Percentiles rank a stretch among this genome's conserved stretches.
Conservation (phyloP, 2,888 invertebrate species). For the Drosophila diplacantha region DNA sequence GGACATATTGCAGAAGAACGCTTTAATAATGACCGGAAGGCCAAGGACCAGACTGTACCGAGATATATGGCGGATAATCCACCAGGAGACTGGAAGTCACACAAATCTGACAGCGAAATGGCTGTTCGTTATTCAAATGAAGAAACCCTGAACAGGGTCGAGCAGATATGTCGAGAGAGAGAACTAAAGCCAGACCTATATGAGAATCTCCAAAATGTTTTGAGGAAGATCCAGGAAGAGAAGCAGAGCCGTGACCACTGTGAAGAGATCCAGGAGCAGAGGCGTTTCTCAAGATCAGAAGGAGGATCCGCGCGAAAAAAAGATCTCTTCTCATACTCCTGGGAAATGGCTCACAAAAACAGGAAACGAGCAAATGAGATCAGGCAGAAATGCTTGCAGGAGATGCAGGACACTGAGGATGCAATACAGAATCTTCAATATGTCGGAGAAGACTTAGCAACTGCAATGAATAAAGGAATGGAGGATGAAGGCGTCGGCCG, state of each 20-base stretch:
- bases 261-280: background rate
- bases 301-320: background rate
- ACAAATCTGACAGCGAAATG: background rate
- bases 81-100: background rate
- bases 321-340: background rate
- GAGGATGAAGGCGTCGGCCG: too few species aligned
- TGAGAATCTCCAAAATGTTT: background rate
- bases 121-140: background rate
- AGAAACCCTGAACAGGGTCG: background rate
- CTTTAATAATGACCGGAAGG: background rate
- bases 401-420: background rate
- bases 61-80: too few species aligned
- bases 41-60: too few species aligned
- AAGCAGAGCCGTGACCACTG: background rate
- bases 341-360: background rate
- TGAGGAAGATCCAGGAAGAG: background rate
- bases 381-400: background rate
- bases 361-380: too few species aligned
- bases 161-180: background rate
- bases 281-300: background rate
- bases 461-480: too few species aligned
- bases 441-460: background rate
- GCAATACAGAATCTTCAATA: background rate
- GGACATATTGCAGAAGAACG: background rate
- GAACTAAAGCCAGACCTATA: background rate